Evolutionary conservation across 2,113 vertebrate species (phyloP).

Genomic region (Ctenodactylus gundi): DNA sequence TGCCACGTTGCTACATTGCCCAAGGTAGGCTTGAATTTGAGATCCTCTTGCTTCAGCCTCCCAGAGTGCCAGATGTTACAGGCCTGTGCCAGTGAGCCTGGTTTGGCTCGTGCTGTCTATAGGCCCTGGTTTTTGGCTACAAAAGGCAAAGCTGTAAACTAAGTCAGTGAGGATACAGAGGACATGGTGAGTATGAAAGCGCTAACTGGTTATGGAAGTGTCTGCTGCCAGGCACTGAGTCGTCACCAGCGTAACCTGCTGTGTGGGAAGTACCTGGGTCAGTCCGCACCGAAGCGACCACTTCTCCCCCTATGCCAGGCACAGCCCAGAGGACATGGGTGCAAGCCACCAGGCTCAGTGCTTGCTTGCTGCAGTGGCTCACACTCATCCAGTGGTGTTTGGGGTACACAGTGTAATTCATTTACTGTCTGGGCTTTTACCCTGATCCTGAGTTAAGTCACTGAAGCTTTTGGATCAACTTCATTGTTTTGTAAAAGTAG

Average conservation of each 20-base stretch:
- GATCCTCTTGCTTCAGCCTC: no score
- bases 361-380: neutral
- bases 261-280: neutral
- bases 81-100: neutral
- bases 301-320: neutral
- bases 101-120: neutral
- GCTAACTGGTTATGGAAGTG: neutral
- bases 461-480: neutral
- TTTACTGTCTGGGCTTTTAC: slow-evolving; percentile 44
- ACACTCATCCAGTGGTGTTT: slow-evolving; percentile 7
- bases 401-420: slow-evolving; percentile 23
- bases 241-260: neutral
- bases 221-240: neutral
- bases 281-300: neutral
- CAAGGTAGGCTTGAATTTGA: no score
- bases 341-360: neutral
- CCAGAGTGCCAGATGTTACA: no score
- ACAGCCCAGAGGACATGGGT: neutral
- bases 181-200: neutral
- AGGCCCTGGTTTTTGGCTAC: neutral
- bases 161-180: neutral
- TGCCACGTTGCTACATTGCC: no score
- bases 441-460: slow-evolving; percentile 42
- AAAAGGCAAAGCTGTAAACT: neutral
- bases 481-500: slow-evolving; percentile 46